Percentiles rank a stretch among this genome's conserved stretches.
phyloP scores from a whole-genome alignment of 2,113 vertebrate genomes.

The Indri indri region DNA sequence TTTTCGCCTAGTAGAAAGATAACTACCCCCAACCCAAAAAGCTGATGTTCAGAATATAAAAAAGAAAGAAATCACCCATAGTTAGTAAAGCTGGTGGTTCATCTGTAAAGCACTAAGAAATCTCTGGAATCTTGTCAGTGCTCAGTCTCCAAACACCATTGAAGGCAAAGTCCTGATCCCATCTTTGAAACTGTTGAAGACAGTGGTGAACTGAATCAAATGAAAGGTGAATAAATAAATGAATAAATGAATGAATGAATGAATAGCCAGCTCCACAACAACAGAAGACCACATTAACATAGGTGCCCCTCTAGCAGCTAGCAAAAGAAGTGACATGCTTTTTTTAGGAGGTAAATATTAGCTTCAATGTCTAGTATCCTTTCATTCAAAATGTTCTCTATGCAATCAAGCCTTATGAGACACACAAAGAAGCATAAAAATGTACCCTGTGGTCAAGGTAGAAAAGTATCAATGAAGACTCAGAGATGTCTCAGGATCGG shows the following conservation, averaged over 20 bases:
- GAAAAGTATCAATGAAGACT: neutral
- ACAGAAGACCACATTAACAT: neutral
- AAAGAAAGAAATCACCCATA: neutral
- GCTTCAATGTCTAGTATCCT: neutral
- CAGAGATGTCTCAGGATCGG: neutral
- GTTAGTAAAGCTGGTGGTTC: neutral
- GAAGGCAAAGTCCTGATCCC: neutral
- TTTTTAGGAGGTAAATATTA: neutral
- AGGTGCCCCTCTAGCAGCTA: neutral
- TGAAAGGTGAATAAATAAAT: neutral
- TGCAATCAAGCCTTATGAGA: neutral
- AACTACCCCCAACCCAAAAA: neutral
- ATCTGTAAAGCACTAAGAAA: neutral
- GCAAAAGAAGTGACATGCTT: neutral
- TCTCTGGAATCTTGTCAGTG: neutral
- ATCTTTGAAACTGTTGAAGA: neutral
- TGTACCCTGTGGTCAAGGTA: neutral
- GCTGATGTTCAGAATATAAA: neutral
- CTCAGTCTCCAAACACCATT: neutral
- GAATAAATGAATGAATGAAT: neutral
- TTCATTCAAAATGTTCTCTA: neutral
- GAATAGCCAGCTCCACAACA: neutral
- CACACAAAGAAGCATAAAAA: neutral
- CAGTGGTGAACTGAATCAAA: neutral
- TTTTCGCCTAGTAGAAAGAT: neutral